Evolutionary conservation across 2,113 vertebrate genomes (phyloP).

Genomic region (Microcebus griseorufus): DNA sequence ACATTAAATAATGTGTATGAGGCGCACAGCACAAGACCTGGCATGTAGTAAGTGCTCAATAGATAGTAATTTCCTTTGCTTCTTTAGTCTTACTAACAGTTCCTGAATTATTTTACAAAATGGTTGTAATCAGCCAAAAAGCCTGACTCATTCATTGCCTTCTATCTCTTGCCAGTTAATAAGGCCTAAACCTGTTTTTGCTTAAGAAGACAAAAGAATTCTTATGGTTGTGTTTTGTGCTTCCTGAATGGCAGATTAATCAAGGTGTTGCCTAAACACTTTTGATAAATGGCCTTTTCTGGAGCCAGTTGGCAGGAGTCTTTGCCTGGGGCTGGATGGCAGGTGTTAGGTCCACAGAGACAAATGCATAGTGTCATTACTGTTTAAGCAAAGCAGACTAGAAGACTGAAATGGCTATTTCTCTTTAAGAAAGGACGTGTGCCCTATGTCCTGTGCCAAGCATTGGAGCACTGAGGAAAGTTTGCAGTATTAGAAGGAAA

Average conservation of each 20-base stretch:
- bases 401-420: constrained; percentile 2
- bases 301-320: constrained; percentile 2
- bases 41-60: neutral
- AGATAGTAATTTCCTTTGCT: constrained; percentile 37
- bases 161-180: constrained; percentile 39
- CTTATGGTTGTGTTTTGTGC: constrained; percentile 29
- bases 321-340: neutral
- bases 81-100: neutral
- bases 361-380: constrained; percentile 27
- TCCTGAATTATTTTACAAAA: neutral
- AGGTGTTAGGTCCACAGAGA: constrained; percentile 28
- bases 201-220: constrained; percentile 54
- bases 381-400: constrained; percentile 27
- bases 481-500: neutral
- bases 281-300: constrained; percentile 37
- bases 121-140: neutral
- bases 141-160: neutral
- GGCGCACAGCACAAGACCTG: neutral
- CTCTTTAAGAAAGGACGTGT: constrained; percentile 12
- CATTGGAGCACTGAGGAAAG: neutral
- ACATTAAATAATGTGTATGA: neutral
- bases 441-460: neutral
- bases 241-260: constrained; percentile 45
- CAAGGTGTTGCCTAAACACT: neutral
- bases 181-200: constrained; percentile 5